Base-by-base conservation (phyloP, 2,113 vertebrate species). In the Peromyscus californicus region DNA sequence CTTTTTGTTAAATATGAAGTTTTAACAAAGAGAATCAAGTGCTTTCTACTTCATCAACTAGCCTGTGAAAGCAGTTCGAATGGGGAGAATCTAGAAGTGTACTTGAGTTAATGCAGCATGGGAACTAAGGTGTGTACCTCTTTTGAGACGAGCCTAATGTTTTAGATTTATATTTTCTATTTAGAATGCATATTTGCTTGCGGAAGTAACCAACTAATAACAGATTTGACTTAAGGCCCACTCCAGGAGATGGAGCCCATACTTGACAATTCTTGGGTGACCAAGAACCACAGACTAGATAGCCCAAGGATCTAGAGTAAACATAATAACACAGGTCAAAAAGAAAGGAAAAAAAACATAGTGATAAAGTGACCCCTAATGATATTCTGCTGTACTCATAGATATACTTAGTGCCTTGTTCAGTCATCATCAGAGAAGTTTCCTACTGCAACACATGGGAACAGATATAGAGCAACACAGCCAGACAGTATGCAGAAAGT, bases 21-120 rank as follows among this genome's bases (percentile, higher is more conserved):
- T 89, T 89, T 70, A 76, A 89, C 12, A 21, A 85, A 51, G 85
- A 86, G 21, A 90, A 80, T 96, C 57, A n/a, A 72, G 36, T 87
- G 93, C 78, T 97, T 96, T 94, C 72, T 94, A 42, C 72, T 93
- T 89, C 61, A 72, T 91, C 91, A 93, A 91, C 59, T 70, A 33
- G n/a, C 22, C 51, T 83, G 45, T 89, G 36, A 91, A 91, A 95
- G 59, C 61, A 94, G 89, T 83, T 96, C 42, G 82, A 78, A 88
- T 91, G 36, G 8, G 76, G 3, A 19, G 59, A 79, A 4, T 67
- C 86, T 75, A 12, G 7, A 85, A 65, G 33, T 94, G 39, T 75
- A 83, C 42, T 48, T 57, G 72, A 75, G 29, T 39, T 89, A 95
- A 88, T 79, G 45, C 70, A 61, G 89, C 33, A 75, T 1, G 57